Percentiles rank a stretch among this genome's conserved stretches.
These are phyloP conservation scores for Lateolabrax maculatus DNA, from an alignment of 2,797 vertebrate genomes.

Conservation along the genomic window DNA sequence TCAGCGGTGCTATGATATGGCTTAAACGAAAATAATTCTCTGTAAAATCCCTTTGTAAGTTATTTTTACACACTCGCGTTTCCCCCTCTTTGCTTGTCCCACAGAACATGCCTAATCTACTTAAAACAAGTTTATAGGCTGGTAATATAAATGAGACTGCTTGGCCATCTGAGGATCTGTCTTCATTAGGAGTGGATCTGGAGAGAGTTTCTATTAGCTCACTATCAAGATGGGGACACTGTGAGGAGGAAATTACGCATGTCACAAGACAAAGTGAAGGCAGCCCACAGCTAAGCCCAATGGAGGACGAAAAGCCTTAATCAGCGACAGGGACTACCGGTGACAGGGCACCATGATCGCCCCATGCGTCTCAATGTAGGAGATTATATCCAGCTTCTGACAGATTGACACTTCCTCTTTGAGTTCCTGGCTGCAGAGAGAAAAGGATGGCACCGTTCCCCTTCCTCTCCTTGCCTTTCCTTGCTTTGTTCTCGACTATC, in stretches of 20 bases:
- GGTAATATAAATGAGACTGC: slow-evolving; percentile 76
- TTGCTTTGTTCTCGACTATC: slow-evolving; percentile 37
- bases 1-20: slow-evolving; percentile 33
- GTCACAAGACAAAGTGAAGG: slow-evolving; percentile 77
- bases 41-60: slow-evolving; percentile 57
- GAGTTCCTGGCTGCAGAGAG: slow-evolving; percentile 40
- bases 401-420: slow-evolving; percentile 65
- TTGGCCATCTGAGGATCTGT: slow-evolving; percentile 79
- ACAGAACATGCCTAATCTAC: slow-evolving; percentile 75
- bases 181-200: slow-evolving; percentile 83
- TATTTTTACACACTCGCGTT: slow-evolving; percentile 40
- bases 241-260: slow-evolving; percentile 79
- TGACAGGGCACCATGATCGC: slow-evolving; percentile 72
- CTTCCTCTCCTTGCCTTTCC: slow-evolving; percentile 15
- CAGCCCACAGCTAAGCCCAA: slow-evolving; percentile 60
- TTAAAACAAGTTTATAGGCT: slow-evolving; percentile 79
- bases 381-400: slow-evolving; percentile 70
- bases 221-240: slow-evolving; percentile 79
- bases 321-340: slow-evolving; percentile 71
- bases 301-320: slow-evolving; percentile 80
- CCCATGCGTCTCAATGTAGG: slow-evolving; percentile 57
- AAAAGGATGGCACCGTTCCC: slow-evolving; percentile 8
- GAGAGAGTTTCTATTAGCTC: slow-evolving; percentile 82
- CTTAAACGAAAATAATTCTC: slow-evolving; percentile 52
- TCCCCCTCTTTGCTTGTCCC: slow-evolving; percentile 23